These are phyloP conservation scores for Actinia tenebrosa DNA, from an alignment of 64 coral and sea anemone species.

Conservation along the genomic window DNA sequence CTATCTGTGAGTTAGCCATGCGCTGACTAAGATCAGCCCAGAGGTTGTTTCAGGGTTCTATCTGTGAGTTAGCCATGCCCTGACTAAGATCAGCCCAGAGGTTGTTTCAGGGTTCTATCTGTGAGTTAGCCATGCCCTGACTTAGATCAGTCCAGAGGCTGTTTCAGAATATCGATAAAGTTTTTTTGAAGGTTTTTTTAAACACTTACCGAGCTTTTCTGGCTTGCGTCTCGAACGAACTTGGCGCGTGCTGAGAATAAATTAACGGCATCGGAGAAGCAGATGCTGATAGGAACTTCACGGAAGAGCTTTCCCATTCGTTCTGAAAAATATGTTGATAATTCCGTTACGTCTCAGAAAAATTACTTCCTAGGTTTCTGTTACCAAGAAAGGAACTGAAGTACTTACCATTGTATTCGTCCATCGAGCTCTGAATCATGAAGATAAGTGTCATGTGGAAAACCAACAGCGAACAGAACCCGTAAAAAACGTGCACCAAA, in stretches of 20 bases:
- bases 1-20: too few species aligned
- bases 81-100: too few species aligned
- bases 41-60: too few species aligned
- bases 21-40: too few species aligned
- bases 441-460: conserved; percentile 82
- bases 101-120: too few species aligned
- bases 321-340: conserved; percentile 31
- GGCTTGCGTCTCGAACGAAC: conserved; percentile 79
- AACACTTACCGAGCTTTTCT: conserved; percentile 71
- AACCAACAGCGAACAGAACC: conserved; percentile 59
- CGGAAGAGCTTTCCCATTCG: conserved; percentile 87
- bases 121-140: too few species aligned
- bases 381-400: not conserved
- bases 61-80: too few species aligned
- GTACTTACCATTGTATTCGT: conserved; percentile 76
- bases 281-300: conserved; percentile 55
- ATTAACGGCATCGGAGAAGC: conserved; percentile 81
- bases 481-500: conserved; percentile 82
- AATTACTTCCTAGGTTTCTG: too few species aligned
- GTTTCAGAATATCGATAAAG: not conserved
- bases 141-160: too few species aligned
- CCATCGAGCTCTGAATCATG: conserved; percentile 92
- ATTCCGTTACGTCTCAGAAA: too few species aligned
- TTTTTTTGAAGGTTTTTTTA: not conserved
- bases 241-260: conserved; percentile 78